Conservation (phyloP, 2,797 vertebrate genomes). For the Artibeus jamaicensis region DNA sequence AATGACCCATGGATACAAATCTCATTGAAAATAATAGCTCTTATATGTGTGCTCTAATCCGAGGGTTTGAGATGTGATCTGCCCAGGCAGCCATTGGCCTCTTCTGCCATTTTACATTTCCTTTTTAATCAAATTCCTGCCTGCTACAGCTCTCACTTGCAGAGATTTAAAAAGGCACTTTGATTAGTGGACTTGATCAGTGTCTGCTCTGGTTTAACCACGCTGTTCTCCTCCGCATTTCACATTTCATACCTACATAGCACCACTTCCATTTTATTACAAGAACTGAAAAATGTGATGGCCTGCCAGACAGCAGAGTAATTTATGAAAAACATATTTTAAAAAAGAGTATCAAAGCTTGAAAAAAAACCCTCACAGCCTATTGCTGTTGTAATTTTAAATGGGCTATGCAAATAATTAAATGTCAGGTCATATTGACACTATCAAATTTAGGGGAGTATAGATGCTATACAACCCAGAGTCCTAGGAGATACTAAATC, state of each 20-base stretch:
- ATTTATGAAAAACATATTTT: conserved; percentile 70
- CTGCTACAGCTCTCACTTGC: conserved; percentile 37
- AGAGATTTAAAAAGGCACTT: conserved; percentile 64
- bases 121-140: conserved; percentile 74
- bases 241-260: conserved; percentile 50
- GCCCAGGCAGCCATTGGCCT: background rate
- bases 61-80: conserved; percentile 4
- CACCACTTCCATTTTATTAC: conserved; percentile 58
- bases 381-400: conserved; percentile 72
- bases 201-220: conserved; percentile 34
- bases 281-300: conserved; percentile 22
- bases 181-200: conserved; percentile 73
- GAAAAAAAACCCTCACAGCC: conserved; percentile 49
- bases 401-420: conserved; percentile 66
- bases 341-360: conserved; percentile 65
- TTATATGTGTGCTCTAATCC: background rate
- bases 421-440: conserved; percentile 56
- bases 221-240: conserved; percentile 29
- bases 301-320: conserved; percentile 62
- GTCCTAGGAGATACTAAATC: conserved; percentile 54
- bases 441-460: conserved; percentile 61
- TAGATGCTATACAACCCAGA: background rate
- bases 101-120: conserved; percentile 57
- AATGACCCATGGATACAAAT: conserved; percentile 1
- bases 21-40: background rate